Percentiles rank a stretch among this genome's conserved stretches.
Conservation (phyloP, 2,888 invertebrate species). For the Ferdinandea cuprea region DNA sequence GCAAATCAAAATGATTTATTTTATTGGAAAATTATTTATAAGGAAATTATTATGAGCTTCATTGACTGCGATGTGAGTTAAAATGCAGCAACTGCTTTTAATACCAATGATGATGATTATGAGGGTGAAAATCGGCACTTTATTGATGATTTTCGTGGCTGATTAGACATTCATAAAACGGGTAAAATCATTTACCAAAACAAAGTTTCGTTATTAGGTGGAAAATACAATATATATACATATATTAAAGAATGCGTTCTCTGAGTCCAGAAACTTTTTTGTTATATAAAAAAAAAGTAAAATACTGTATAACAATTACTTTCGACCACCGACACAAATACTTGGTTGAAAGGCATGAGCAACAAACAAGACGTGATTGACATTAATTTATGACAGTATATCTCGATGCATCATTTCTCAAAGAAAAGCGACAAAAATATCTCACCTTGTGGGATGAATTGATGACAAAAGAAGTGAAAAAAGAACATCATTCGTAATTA, state of each 20-base stretch:
- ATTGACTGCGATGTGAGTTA: constrained; percentile 51
- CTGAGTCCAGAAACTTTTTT: background rate
- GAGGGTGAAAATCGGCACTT: constrained; percentile 45
- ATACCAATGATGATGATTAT: constrained; percentile 26
- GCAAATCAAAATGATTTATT: constrained; percentile 67
- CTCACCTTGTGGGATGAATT: constrained; percentile 34
- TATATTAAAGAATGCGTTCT: background rate
- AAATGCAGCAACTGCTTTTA: constrained; percentile 46
- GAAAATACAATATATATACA: background rate
- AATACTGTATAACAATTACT: constrained; percentile 15
- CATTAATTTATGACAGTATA: constrained; percentile 45
- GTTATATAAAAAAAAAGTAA: background rate
- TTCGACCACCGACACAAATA: constrained; percentile 35
- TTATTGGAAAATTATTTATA: constrained; percentile 72
- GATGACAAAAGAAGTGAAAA: constrained; percentile 20
- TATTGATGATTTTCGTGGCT: constrained; percentile 36
- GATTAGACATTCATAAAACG: constrained; percentile 33
- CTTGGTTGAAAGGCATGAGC: constrained; percentile 40
- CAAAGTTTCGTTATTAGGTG: background rate
- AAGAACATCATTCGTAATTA: constrained; percentile 12
- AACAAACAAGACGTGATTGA: constrained; percentile 42
- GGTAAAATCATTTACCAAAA: constrained; percentile 5
- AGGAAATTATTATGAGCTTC: constrained; percentile 70
- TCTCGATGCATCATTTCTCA: constrained; percentile 27
- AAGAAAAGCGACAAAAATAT: constrained; percentile 41